These are phyloP conservation scores for Gymnocephalus cernua DNA, from an alignment of 2,113 vertebrate genomes.

Conservation along the genomic window DNA sequence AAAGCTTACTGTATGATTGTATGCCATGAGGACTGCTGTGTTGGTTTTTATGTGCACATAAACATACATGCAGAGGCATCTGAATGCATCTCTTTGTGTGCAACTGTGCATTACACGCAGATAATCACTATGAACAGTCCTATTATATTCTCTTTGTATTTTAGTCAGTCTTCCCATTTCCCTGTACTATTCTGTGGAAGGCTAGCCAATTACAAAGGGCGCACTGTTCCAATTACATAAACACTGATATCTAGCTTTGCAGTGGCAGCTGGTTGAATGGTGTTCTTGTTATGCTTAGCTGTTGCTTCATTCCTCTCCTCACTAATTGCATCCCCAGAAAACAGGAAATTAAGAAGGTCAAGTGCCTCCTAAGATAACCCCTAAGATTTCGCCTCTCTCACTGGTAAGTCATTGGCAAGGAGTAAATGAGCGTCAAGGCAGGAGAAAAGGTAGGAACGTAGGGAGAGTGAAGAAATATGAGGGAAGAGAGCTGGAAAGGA, in stretches of 20 bases:
- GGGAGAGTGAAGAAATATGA: background rate
- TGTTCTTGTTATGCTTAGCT: conserved; percentile 43
- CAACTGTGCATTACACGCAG: conserved; percentile 10
- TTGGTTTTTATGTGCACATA: conserved; percentile 10
- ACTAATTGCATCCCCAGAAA: conserved; percentile 56
- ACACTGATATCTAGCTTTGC: conserved; percentile 64
- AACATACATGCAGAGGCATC: background rate
- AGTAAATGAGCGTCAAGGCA: background rate
- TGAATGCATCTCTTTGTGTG: conserved; percentile 4
- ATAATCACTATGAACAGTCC: conserved; percentile 48
- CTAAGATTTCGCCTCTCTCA: background rate
- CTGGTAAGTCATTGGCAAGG: background rate
- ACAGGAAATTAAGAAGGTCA: conserved; percentile 61
- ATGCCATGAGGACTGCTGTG: background rate
- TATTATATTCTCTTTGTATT: conserved; percentile 50
- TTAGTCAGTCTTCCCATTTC: conserved; percentile 34
- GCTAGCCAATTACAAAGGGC: conserved; percentile 62
- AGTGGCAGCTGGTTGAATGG: conserved; percentile 54
- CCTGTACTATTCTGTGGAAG: conserved; percentile 36
- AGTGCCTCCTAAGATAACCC: conserved; percentile 51
- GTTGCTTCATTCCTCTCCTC: conserved; percentile 31
- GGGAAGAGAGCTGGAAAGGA: background rate
- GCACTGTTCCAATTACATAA: conserved; percentile 56
- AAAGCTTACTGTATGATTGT: background rate
- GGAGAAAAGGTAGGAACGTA: background rate